Conservation (phyloP, 2,113 vertebrate genomes). For the Paraplagusia blochii region DNA sequence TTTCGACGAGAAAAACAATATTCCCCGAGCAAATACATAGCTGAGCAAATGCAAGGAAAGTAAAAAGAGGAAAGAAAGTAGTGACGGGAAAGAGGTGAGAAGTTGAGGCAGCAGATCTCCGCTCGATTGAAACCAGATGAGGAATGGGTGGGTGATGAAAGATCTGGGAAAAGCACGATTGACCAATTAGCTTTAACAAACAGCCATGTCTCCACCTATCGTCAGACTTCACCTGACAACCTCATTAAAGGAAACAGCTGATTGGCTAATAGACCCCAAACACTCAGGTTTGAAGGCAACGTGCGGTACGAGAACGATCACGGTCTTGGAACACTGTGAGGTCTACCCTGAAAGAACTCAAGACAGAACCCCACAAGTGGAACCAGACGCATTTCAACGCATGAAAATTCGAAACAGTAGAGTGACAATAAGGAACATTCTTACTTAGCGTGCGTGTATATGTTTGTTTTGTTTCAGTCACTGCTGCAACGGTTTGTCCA, state of each 20-base stretch:
- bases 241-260: slow-evolving; percentile 9
- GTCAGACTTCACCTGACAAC: slow-evolving; percentile 25
- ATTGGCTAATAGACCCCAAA: slow-evolving; percentile 21
- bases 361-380: no score
- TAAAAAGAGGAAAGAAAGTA: neutral
- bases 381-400: no score
- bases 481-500: slow-evolving; percentile 59
- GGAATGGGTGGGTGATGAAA: slow-evolving; percentile 42
- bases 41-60: slow-evolving; percentile 2
- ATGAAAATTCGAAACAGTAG: no score
- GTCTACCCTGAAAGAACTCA: no score
- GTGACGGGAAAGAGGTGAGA: slow-evolving; percentile 3
- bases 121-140: slow-evolving; percentile 57
- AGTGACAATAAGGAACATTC: no score
- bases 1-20: slow-evolving; percentile 10
- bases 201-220: slow-evolving; percentile 43
- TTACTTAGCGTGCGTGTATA: neutral
- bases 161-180: slow-evolving; percentile 55
- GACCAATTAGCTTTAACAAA: slow-evolving; percentile 51
- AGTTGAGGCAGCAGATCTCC: slow-evolving; percentile 20
- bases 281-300: neutral
- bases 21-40: neutral
- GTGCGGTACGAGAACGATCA: no score
- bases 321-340: no score
- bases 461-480: slow-evolving; percentile 15